A percentile compares a stretch with the other conserved stretches of the same genome.
Conservation (phyloP, 2,888 invertebrate genomes). For the Phorcus lineatus region DNA sequence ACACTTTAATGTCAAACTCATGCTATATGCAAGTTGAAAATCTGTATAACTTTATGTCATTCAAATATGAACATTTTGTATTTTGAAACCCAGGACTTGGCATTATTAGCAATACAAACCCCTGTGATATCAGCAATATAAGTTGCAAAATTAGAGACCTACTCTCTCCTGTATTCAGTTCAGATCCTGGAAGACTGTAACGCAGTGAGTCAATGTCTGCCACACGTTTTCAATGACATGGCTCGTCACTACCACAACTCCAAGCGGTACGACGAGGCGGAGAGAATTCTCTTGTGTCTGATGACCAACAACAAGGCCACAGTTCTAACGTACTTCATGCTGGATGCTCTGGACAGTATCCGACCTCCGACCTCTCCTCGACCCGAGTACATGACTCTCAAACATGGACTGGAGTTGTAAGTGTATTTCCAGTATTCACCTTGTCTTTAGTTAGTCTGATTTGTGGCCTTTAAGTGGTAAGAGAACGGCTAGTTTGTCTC, state of each 20-base stretch:
- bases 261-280: not conserved
- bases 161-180: not conserved
- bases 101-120: too few relatives aligned
- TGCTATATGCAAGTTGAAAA: too few relatives aligned
- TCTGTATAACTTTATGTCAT: too few relatives aligned
- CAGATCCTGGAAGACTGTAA: not conserved
- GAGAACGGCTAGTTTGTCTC: too few relatives aligned
- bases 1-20: too few relatives aligned
- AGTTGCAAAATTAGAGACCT: too few relatives aligned
- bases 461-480: too few relatives aligned
- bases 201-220: not conserved
- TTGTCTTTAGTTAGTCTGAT: too few relatives aligned
- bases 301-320: not conserved
- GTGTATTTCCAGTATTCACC: too few relatives aligned
- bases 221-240: not conserved
- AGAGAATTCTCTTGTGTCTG: not conserved
- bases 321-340: not conserved
- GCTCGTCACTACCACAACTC: not conserved
- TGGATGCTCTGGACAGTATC: not conserved
- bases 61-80: too few relatives aligned
- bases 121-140: too few relatives aligned
- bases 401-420: not conserved
- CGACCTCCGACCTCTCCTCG: not conserved
- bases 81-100: too few relatives aligned
- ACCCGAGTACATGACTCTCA: not conserved